Conservation (phyloP, 2,797 vertebrate species). For the Girardinus metallicus region DNA sequence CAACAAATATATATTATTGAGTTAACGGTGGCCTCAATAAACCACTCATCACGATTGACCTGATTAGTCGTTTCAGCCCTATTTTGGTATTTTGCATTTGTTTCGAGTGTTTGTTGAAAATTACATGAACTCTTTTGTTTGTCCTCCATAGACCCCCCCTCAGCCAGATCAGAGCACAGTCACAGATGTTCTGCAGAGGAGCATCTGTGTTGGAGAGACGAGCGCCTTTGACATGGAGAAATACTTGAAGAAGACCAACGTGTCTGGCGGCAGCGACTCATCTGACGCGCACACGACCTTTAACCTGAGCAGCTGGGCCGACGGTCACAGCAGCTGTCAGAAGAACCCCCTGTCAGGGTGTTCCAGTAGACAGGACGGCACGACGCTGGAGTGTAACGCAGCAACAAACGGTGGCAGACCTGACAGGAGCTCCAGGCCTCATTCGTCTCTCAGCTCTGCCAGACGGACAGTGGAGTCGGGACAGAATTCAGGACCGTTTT, state of each 20-base stretch:
- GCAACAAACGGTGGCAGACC: constrained; percentile 31
- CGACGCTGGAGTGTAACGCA: constrained; percentile 11
- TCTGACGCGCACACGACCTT: constrained; percentile 74
- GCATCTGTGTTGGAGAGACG: constrained; percentile 62
- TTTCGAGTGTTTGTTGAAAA: background rate
- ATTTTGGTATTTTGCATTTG: background rate
- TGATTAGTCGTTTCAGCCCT: too few species aligned
- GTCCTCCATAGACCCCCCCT: constrained; percentile 17
- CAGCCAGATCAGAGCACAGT: constrained; percentile 47
- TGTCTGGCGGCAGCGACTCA: constrained; percentile 68
- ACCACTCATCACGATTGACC: too few species aligned
- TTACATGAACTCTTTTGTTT: background rate
- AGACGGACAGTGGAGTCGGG: constrained; percentile 56
- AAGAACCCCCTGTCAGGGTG: constrained; percentile 37
- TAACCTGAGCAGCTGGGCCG: constrained; percentile 69
- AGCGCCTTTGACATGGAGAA: constrained; percentile 90
- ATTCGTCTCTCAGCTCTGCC: constrained; percentile 33
- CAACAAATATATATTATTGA: too few species aligned
- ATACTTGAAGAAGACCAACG: constrained; percentile 86
- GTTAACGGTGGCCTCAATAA: too few species aligned
- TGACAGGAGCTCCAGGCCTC: constrained; percentile 58
- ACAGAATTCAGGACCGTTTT: constrained; percentile 25
- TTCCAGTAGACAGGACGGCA: constrained; percentile 23
- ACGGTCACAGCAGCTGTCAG: constrained; percentile 53
- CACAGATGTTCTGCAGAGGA: constrained; percentile 74